Percentiles rank a stretch among this genome's conserved stretches.
Evolutionary conservation across 2,888 invertebrate species (phyloP).

Genomic region (Parochlus steinenii): DNA sequence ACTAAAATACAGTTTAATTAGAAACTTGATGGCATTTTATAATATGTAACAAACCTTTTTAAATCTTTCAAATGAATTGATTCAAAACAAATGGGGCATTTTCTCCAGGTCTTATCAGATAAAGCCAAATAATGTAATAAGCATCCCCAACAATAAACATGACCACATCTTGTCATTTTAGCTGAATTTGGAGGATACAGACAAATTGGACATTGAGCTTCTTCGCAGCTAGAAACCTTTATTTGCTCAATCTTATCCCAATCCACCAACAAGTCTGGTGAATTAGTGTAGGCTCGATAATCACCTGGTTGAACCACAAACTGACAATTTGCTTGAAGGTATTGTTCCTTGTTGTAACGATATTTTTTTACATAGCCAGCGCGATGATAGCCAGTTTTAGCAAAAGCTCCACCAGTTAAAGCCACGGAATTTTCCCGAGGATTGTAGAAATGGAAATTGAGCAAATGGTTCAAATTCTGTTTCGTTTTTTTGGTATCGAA

Average conservation of each 20-base stretch:
- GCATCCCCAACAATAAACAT: conserved; percentile 93
- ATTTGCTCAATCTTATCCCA: conserved; percentile 91
- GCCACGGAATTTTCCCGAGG: conserved; percentile 35
- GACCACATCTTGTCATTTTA: conserved; percentile 87
- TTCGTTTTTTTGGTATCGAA: conserved; percentile 74
- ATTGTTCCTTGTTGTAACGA: conserved; percentile 85
- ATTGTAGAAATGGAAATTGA: conserved; percentile 72
- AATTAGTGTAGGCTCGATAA: conserved; percentile 56
- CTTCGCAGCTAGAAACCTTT: conserved; percentile 47
- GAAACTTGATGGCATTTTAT: no score
- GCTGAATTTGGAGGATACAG: conserved; percentile 71
- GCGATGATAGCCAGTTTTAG: conserved; percentile 17
- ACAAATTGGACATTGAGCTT: conserved; percentile 80
- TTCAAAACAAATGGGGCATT: conserved; percentile 88
- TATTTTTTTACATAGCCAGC: conserved; percentile 30
- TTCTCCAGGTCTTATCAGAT: conserved; percentile 64
- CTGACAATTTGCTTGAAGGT: conserved; percentile 90
- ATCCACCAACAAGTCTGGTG: conserved; percentile 78
- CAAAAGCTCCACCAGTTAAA: conserved; percentile 20
- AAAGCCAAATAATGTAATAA: conserved; percentile 80
- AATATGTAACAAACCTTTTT: conserved; percentile 56
- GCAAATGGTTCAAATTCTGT: conserved; percentile 83
- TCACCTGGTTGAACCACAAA: conserved; percentile 79
- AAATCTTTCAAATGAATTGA: conserved; percentile 63
- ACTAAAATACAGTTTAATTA: conserved; percentile 10